Base-by-base conservation (phyloP, 2,113 vertebrate genomes). In the Zosterops borbonicus region DNA sequence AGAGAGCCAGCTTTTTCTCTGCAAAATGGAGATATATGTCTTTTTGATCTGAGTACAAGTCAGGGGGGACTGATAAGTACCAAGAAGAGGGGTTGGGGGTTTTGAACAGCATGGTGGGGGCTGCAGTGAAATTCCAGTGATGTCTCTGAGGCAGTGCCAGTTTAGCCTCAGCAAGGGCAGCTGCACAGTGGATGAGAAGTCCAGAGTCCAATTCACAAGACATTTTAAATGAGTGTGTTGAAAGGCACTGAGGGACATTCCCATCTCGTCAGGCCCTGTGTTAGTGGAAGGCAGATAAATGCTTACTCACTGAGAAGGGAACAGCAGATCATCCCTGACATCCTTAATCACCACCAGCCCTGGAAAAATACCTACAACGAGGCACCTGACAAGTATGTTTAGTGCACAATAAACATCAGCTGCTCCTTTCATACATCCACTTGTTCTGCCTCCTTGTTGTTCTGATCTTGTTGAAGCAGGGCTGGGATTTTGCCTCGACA, bases 191-290 rank as follows among this genome's bases (percentile, higher is more conserved):
- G 0, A 56, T 39, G 52, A 63, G 47, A 86, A 94, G 64, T 35
- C 79, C 68, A 64, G 75, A 81, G 47, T 41, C 56, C 74, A 41
- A 94, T 93, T 90, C 91, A n/a, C 47, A 55, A 89, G 68, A 56
- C 81, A n/a, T 84, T 92, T 84, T 25, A 60, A 90, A 84, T 44
- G 52, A 41, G 23, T 39, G 39, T 60, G 44, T 71, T 89, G 86
- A 96, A 94, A 94, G 86, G 89, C 94, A 84, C 87, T 56, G 53
- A 89, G 92, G 87, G 91, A 96, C 41, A 12, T 79, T 75, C 56
- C 64, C 41, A 37, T 80, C 60, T 93, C 22, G 46, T 81, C 86
- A 90, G 56, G 39, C 39, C 35, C 49, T 1, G 1, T 89, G 89
- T 78, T 89, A 86, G 92, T 60, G 83, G 89, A 78, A 71, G 69